Evolutionary conservation across 35 echinoderm and acorn worm genomes (phyloP).

Genomic region (Apostichopus japonicus): DNA sequence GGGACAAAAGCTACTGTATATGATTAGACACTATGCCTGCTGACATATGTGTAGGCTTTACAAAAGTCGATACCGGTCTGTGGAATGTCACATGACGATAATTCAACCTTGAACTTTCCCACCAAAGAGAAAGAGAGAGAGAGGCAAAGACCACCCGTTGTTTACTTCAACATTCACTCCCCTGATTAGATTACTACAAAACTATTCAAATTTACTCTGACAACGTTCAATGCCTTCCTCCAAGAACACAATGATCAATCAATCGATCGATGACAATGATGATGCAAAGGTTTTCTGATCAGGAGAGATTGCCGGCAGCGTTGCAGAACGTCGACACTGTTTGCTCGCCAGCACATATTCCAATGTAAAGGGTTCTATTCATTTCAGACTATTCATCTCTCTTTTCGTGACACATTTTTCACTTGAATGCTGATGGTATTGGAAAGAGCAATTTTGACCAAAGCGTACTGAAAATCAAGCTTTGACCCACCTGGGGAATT

Average conservation of each 20-base stretch:
- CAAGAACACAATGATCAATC: neutral
- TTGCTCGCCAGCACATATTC: neutral
- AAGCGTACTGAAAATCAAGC: neutral
- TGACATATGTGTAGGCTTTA: too few relatives aligned
- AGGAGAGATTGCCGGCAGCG: neutral
- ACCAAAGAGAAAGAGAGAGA: neutral
- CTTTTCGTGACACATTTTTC: neutral
- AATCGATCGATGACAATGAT: neutral
- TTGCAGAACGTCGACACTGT: neutral
- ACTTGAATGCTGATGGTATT: conserved; percentile 33
- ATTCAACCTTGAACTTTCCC: neutral
- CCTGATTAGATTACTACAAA: neutral
- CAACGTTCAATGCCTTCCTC: neutral
- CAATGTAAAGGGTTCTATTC: neutral
- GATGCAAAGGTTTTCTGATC: neutral
- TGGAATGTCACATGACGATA: neutral
- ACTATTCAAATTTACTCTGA: neutral
- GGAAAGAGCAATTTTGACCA: conserved; percentile 9
- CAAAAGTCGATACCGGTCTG: too few relatives aligned
- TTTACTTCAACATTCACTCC: neutral
- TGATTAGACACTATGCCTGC: too few relatives aligned
- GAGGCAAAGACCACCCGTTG: neutral
- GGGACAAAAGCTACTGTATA: too few relatives aligned
- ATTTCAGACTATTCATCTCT: neutral
- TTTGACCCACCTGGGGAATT: conserved; percentile 5